A percentile compares a stretch with the other conserved stretches of the same genome.
These are phyloP conservation scores for Graphium colonna DNA, from an alignment of 2,888 invertebrate genomes.

Conservation along the genomic window DNA sequence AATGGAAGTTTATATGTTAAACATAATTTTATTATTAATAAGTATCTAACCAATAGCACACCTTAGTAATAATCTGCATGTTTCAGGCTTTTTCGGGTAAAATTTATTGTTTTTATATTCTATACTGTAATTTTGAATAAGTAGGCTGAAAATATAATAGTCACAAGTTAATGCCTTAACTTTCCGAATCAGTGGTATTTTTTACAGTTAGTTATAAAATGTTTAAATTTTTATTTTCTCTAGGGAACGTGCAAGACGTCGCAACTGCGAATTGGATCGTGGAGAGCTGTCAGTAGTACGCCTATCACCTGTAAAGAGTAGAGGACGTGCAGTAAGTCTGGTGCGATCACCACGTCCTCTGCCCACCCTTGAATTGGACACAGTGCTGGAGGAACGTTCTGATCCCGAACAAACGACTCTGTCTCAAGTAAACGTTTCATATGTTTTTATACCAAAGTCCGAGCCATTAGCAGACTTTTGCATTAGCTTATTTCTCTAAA, in stretches of 20 bases:
- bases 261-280: constrained; percentile 90
- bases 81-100: no score
- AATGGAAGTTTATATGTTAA: not conserved
- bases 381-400: constrained; percentile 90
- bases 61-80: no score
- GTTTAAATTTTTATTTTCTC: not conserved
- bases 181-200: not conserved
- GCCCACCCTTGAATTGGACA: constrained; percentile 89
- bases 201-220: not conserved
- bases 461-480: no score
- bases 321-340: constrained; percentile 61
- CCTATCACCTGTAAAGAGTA: constrained; percentile 65
- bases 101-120: no score
- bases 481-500: no score
- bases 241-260: constrained; percentile 88
- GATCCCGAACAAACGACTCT: constrained; percentile 85
- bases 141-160: not conserved
- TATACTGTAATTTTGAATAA: no score
- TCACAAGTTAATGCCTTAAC: no score
- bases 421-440: constrained; percentile 71
- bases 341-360: constrained; percentile 85
- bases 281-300: constrained; percentile 91
- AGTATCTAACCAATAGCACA: no score
- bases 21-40: not conserved
- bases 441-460: no score